A percentile compares a stretch with the other conserved stretches of the same genome.
These are phyloP conservation scores for Lepidocyrtoides sp. DNA, from an alignment of 2,888 invertebrate species.

Conservation along the genomic window DNA sequence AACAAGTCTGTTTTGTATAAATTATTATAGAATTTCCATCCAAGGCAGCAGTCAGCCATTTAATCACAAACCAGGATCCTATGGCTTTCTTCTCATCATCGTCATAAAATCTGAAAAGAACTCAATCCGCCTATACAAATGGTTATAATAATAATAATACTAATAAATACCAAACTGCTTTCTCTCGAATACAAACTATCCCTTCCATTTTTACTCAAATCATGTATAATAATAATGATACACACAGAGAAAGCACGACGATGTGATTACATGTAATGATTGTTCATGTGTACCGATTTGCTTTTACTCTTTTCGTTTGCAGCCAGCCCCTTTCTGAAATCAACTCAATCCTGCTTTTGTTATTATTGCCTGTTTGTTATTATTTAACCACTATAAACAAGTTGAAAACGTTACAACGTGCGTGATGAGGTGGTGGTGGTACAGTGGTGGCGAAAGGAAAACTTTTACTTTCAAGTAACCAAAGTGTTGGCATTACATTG, in stretches of 20 bases:
- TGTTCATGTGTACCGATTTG: background rate
- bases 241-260: background rate
- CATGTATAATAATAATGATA: constrained; percentile 10
- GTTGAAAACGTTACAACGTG: background rate
- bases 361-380: constrained; percentile 48
- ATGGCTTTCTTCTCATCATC: constrained; percentile 40
- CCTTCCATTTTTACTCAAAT: constrained; percentile 19
- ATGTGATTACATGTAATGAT: constrained; percentile 45
- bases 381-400: constrained; percentile 43
- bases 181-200: background rate
- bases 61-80: constrained; percentile 54
- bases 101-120: constrained; percentile 39
- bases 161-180: constrained; percentile 9
- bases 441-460: too few species aligned
- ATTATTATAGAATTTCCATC: background rate
- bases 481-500: background rate
- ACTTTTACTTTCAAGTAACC: constrained; percentile 2
- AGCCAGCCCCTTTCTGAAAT: constrained; percentile 26
- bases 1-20: background rate
- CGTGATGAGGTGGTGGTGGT: background rate
- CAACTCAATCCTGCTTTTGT: constrained; percentile 24
- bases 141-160: constrained; percentile 1
- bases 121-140: constrained; percentile 52
- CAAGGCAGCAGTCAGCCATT: constrained; percentile 43
- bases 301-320: constrained; percentile 33